Base-by-base conservation (phyloP, 2,797 vertebrate species). In the Kryptopterus vitreolus region DNA sequence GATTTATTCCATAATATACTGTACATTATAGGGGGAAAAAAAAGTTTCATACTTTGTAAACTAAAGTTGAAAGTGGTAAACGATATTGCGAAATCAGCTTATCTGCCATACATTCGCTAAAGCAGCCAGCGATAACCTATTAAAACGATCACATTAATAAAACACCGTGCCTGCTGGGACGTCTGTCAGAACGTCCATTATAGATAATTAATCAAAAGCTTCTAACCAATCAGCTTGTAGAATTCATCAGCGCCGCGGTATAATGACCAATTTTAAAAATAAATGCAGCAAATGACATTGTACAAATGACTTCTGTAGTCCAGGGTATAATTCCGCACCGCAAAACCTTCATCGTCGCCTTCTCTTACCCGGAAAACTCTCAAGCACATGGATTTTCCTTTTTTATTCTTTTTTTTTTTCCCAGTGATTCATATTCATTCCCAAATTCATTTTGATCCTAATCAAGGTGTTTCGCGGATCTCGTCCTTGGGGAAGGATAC, bases 401-500 rank as follows among this genome's bases (percentile, higher is more conserved):
- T 81, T 52, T n/a, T n/a, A n/a, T n/a, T n/a, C n/a, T n/a, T n/a
- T n/a, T n/a, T n/a, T n/a, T n/a, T n/a, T n/a, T n/a, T n/a, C n/a
- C 74, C 50, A n/a, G 61, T 82, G 71, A 83, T 73, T 83, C 68
- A 80, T 77, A 81, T 74, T 82, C 81, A 83, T 84, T 77, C 52
- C n/a, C 43, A 15, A 62, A 84, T 82, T 81, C 80, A 77, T 81
- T 81, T 85, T 83, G 68, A 76, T 83, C 79, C 84, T 85, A 81
- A 86, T 84, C 74, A 65, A 66, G 59, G 69, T 81, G 31, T 55
- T 73, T 29, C 33, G 4, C 76, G 73, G 70, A 84, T 82, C 72
- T 79, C 71, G 81, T 86, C 84, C 85, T 88, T 86, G 84, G 83
- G 84, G 82, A 84, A 70, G 77, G 74, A 76, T 82, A 77, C 72